A percentile compares a stretch with the other conserved stretches of the same genome.
Evolutionary conservation across 2,113 vertebrate species (phyloP).

Genomic region (Zapornia atra): DNA sequence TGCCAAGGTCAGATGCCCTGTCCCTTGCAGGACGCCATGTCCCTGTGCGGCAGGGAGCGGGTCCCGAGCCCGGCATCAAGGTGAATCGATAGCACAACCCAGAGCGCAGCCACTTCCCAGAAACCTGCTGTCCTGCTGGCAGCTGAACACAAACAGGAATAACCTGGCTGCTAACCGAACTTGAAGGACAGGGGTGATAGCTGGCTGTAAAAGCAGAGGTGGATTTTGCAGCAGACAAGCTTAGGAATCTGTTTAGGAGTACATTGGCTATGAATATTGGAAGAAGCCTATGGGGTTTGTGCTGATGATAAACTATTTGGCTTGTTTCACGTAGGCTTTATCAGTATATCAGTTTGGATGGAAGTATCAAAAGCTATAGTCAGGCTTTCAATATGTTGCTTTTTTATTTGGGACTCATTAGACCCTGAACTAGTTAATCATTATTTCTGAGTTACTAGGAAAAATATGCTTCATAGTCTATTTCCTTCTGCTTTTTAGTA

Average conservation of each 20-base stretch:
- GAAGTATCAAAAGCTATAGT: neutral
- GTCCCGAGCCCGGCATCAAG: accelerated
- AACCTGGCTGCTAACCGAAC: neutral
- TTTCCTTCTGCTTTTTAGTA: neutral
- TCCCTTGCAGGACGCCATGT: neutral
- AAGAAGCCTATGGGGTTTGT: neutral
- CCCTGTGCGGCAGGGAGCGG: neutral
- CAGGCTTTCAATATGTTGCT: neutral
- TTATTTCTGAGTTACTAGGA: neutral
- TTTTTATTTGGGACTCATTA: neutral
- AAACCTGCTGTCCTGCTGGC: neutral
- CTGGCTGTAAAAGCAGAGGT: neutral
- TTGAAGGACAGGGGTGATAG: neutral
- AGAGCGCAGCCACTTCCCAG: neutral
- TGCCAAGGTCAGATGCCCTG: neutral
- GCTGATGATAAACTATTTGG: neutral
- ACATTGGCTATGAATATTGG: neutral
- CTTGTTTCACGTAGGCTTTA: neutral
- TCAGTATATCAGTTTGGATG: neutral
- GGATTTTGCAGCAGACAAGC: neutral
- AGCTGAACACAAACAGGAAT: neutral
- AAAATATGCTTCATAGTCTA: neutral
- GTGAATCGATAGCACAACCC: neutral
- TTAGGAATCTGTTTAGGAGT: neutral
- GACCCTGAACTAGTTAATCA: neutral